Evolutionary conservation across 2,113 vertebrate species (phyloP).

Genomic region (Tupaia chinensis): DNA sequence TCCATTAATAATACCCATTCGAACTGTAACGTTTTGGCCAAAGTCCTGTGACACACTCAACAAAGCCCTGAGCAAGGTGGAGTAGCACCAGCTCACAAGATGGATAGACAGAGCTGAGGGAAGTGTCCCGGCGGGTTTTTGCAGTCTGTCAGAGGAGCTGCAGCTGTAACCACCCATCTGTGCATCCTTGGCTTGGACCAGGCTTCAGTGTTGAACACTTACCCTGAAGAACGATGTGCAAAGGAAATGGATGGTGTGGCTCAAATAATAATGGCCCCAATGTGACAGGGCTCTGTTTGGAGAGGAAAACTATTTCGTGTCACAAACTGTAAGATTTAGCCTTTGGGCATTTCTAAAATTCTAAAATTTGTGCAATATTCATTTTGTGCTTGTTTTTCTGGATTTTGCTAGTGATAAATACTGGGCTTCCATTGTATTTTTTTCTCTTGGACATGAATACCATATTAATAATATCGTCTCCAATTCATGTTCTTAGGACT

Average conservation of each 20-base stretch:
- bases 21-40: slow-evolving; percentile 68
- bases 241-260: slow-evolving; percentile 43
- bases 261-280: slow-evolving; percentile 48
- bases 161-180: slow-evolving; percentile 88
- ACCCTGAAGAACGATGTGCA: slow-evolving; percentile 66
- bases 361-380: slow-evolving; percentile 14
- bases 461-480: slow-evolving; percentile 55
- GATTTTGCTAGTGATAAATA: not conserved
- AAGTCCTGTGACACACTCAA: slow-evolving; percentile 78
- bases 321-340: not conserved
- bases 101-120: slow-evolving; percentile 82
- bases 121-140: slow-evolving; percentile 85
- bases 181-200: slow-evolving; percentile 84
- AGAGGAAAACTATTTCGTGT: not conserved
- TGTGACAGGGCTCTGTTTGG: slow-evolving; percentile 1
- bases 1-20: slow-evolving; percentile 65
- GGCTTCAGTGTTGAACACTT: slow-evolving; percentile 75
- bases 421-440: not conserved
- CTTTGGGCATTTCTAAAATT: not conserved
- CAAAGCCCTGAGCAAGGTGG: slow-evolving; percentile 85
- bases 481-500: slow-evolving; percentile 24
- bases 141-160: slow-evolving; percentile 87
- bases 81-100: slow-evolving; percentile 84
- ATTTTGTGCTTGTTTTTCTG: slow-evolving; percentile 10
- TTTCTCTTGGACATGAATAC: not conserved